phyloP scores from a whole-genome alignment of 2,888 invertebrate species.

The Cheilosia vulpina region DNA sequence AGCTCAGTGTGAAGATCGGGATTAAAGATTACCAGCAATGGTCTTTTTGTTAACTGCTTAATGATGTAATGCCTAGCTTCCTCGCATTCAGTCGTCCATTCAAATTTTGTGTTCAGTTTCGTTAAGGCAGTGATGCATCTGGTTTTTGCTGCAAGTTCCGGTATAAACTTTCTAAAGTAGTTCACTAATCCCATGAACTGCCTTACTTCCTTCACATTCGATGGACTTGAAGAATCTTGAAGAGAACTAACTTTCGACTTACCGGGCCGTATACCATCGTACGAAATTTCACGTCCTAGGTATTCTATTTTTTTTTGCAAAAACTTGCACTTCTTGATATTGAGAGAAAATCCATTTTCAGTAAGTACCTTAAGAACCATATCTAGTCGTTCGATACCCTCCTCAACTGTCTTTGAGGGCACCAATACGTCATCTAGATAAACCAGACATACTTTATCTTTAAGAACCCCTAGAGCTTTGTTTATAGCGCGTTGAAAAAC shows the following conservation, averaged over 20 bases:
- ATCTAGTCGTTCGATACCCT: slow-evolving; percentile 20
- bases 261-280: slow-evolving; percentile 39
- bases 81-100: slow-evolving; percentile 12
- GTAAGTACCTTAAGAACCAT: slow-evolving; percentile 48
- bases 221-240: slow-evolving; percentile 16
- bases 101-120: slow-evolving; percentile 4
- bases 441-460: slow-evolving; percentile 18
- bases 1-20: slow-evolving; percentile 37
- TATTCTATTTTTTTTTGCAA: slow-evolving; percentile 67
- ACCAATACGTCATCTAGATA: slow-evolving; percentile 31
- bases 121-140: slow-evolving; percentile 15
- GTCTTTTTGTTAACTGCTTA: slow-evolving; percentile 14
- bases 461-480: slow-evolving; percentile 14
- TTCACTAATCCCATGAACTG: slow-evolving; percentile 45
- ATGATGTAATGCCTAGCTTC: slow-evolving; percentile 17
- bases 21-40: slow-evolving; percentile 37
- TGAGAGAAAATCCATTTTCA: slow-evolving; percentile 66
- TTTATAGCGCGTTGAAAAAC: slow-evolving; percentile 25
- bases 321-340: slow-evolving; percentile 72
- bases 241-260: slow-evolving; percentile 33
- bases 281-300: slow-evolving; percentile 76
- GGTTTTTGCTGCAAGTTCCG: slow-evolving; percentile 18
- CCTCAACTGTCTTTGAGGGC: slow-evolving; percentile 24
- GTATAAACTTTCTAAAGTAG: slow-evolving; percentile 51
- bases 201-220: slow-evolving; percentile 34